Evolutionary conservation across 1,140 invertebrate genomes (phyloP).

Genomic region (Drosophila yakuba): DNA sequence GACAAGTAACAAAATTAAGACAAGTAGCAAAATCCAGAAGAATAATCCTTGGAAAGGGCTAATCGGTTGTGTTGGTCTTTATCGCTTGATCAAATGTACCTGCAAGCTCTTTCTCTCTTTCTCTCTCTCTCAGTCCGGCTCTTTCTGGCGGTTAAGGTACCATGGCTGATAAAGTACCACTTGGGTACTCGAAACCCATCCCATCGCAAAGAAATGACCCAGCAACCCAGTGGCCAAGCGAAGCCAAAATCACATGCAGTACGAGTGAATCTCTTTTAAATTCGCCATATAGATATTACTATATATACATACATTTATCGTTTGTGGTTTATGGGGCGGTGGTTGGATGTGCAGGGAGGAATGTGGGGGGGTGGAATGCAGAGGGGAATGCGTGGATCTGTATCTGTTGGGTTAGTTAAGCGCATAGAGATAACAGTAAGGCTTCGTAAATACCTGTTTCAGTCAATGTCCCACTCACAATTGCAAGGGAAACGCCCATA

Average conservation of each 20-base stretch:
- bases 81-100: conserved; percentile 18
- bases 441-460: conserved; percentile 48
- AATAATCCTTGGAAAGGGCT: not conserved
- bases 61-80: not conserved
- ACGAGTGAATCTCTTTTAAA: conserved; percentile 20
- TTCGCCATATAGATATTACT: conserved; percentile 10
- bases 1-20: not conserved
- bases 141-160: not conserved
- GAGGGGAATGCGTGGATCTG: conserved; percentile 29
- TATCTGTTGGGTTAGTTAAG: conserved; percentile 46
- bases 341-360: not conserved
- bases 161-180: not conserved
- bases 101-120: conserved; percentile 1
- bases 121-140: not conserved
- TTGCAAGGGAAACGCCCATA: conserved; percentile 1
- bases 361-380: conserved; percentile 4
- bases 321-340: conserved; percentile 7
- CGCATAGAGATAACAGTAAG: conserved; percentile 46
- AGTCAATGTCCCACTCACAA: conserved; percentile 26
- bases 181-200: not conserved
- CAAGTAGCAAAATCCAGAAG: not conserved
- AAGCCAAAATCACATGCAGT: conserved; percentile 42
- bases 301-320: conserved; percentile 30
- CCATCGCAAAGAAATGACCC: conserved; percentile 3
- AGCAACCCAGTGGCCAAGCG: conserved; percentile 25